Percentiles rank a stretch among this genome's conserved stretches.
These are phyloP conservation scores for Girardia tigrina DNA, from an alignment of 2,888 invertebrate species.

Conservation along the genomic window DNA sequence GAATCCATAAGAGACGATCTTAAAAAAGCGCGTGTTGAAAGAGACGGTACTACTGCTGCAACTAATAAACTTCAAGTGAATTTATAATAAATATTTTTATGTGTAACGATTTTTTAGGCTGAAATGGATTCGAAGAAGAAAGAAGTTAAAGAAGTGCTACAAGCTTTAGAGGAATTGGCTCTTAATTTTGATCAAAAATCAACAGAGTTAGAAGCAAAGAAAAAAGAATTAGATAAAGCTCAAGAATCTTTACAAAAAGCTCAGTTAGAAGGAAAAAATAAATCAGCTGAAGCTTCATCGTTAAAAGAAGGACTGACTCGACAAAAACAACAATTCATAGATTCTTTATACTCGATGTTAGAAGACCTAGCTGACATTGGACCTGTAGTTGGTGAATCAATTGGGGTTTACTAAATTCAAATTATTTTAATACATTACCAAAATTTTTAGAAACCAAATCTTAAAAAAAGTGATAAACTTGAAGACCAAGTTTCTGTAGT, in stretches of 20 bases:
- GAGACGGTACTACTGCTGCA: neutral
- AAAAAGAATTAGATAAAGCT: slow-evolving; percentile 66
- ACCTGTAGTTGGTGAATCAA: slow-evolving; percentile 57
- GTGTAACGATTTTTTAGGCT: neutral
- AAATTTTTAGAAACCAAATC: neutral
- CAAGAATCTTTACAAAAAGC: slow-evolving; percentile 51
- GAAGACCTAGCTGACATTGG: slow-evolving; percentile 80
- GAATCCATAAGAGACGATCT: slow-evolving; percentile 7
- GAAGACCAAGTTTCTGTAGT: slow-evolving; percentile 94
- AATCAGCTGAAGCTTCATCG: slow-evolving; percentile 63
- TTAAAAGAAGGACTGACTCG: slow-evolving; percentile 2
- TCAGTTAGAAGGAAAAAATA: slow-evolving; percentile 74
- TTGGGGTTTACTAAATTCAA: neutral
- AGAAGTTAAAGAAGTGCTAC: slow-evolving; percentile 81
- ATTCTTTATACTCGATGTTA: slow-evolving; percentile 72
- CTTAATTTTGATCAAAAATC: slow-evolving; percentile 94
- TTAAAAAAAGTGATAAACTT: slow-evolving; percentile 45
- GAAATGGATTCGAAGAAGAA: slow-evolving; percentile 78
- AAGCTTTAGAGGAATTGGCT: slow-evolving; percentile 84
- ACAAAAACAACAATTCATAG: slow-evolving; percentile 78
- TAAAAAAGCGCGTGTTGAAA: neutral
- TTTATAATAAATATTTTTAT: neutral
- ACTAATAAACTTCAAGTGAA: neutral
- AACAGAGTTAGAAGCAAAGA: slow-evolving; percentile 79
- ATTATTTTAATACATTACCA: too few species aligned